Evolutionary conservation across 1,140 invertebrate genomes (phyloP), one percentile per base, ranked within the genome.

Genomic region (Galendromus occidentalis): DNA sequence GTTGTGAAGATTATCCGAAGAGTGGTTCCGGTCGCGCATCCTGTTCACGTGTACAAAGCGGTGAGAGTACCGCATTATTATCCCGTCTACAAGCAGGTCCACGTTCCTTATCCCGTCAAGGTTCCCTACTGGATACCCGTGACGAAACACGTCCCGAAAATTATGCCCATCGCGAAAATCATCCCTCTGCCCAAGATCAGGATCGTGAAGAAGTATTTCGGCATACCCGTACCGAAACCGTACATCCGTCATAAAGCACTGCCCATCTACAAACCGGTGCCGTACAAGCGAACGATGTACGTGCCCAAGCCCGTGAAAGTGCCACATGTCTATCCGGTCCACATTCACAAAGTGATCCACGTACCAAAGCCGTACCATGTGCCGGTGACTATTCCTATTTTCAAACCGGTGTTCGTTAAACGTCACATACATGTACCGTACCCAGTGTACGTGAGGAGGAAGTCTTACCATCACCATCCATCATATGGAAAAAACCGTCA

Each of bases 101-200:
- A 59, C 20, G 22, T 59, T 25, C 51, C 51, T 14, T 59, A 59
- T 25, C 51, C 51, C 17, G 22, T 59, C 14, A 25, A 59, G 25
- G 51, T 59, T 5, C 51, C 51, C n/a, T 59, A 59, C 9, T 59
- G 51, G 51, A 59, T 59, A 59, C 51, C 51, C 4, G 51, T 59
- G 14, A 59, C 1, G 22, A 59, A 59, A 22, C 51, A 59, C 22
- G 51, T 59, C 14, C 51, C 51, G 14, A 59, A 59, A 25, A 17
- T 33, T 22, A 25, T 59, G 51, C 51, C 14, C 2, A 59, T 59
- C 14, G 51, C 51, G 14, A 59, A 59, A 22, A 25, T 59, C 9
- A 59, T 59, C 22, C 22, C 51, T 17, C 33, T 59, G 51, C 51
- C 51, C 14, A 59, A 59, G 22, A 14, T 59, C 25, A 25, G 20